Evolutionary conservation across 2,113 vertebrate genomes (phyloP), one percentile per base, ranked within the genome.

Genomic region (Euleptes europaea): DNA sequence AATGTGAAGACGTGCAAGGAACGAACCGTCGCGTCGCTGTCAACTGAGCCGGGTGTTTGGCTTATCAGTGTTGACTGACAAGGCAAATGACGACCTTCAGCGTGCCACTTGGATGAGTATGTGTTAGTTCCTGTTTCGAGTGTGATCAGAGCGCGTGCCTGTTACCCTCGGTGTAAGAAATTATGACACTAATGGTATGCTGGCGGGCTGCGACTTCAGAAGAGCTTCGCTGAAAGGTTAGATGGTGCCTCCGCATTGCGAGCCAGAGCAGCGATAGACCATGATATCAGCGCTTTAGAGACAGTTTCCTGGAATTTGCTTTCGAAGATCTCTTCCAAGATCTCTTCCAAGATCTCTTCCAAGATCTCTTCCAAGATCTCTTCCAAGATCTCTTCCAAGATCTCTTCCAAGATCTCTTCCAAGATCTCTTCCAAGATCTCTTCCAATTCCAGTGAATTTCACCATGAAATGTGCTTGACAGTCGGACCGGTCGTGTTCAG

Each of bases 201-300:
- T 90, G 91, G 88, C 83, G 88, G 88, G 63, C 89, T 85, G 79
- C 72, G 90, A 86, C 87, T 93, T 15, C n/a, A 80, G 35, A 2
- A 85, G 91, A 79, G 67, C 84, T n/a, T 0, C 85, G 85, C 47
- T 73, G 12, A 81, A 51, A 91, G 89, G 88, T 84, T 78, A 15
- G 86, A 82, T 67, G 86, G 3, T 71, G 83, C 83, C 86, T 14
- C 0, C 0, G 3, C 0, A 28, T 23, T 0, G 1, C 38, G 85
- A 66, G 40, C 15, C 0, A 11, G 73, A 78, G 79, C 0, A 15
- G 47, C 1, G 79, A 65, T 0, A 60, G 60, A n/a, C 0, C 14
- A 28, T 42, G 49, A 13, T 23, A 28, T 49, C 2, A 3, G n/a
- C 38, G 82, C 83, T 3, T 1, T 2, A 69, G 49, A 79, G 21